phyloP scores from a whole-genome alignment of 2,113 vertebrate species.

The Macheiramphus alcinus region DNA sequence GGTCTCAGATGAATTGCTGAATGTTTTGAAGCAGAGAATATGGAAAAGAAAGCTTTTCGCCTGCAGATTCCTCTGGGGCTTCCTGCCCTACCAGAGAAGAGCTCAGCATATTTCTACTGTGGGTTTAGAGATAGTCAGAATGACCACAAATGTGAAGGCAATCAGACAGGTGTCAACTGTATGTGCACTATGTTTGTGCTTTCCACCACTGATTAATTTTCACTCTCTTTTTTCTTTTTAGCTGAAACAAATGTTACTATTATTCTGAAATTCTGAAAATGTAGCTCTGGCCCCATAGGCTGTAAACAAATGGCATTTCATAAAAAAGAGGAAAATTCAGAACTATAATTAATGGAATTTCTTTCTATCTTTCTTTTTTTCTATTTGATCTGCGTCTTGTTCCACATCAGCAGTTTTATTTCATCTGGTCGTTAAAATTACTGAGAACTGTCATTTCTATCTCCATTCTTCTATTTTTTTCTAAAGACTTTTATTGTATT shows the following conservation, averaged over 20 bases:
- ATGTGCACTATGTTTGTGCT: not conserved
- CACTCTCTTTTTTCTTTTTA: not conserved
- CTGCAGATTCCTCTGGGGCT: not conserved
- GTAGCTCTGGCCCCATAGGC: not conserved
- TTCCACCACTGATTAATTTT: not conserved
- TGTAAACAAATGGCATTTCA: not conserved
- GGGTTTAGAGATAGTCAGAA: not conserved
- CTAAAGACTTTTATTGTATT: not conserved
- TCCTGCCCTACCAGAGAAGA: not conserved
- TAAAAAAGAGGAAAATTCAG: not conserved
- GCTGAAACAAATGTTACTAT: not conserved
- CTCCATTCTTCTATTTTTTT: not conserved
- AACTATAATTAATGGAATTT: not conserved
- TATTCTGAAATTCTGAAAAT: not conserved
- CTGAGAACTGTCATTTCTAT: not conserved
- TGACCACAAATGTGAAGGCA: not conserved
- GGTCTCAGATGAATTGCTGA: not conserved
- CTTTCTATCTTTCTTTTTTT: not conserved
- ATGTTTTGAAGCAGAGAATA: not conserved
- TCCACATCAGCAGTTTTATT: not conserved
- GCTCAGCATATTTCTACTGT: not conserved
- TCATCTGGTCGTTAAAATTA: not conserved
- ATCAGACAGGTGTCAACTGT: not conserved
- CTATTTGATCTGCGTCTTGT: not conserved
- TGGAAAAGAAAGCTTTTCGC: not conserved